A percentile compares a stretch with the other conserved stretches of the same genome.
phyloP scores from a whole-genome alignment of 1,140 invertebrate species.

The Penaeus chinensis region DNA sequence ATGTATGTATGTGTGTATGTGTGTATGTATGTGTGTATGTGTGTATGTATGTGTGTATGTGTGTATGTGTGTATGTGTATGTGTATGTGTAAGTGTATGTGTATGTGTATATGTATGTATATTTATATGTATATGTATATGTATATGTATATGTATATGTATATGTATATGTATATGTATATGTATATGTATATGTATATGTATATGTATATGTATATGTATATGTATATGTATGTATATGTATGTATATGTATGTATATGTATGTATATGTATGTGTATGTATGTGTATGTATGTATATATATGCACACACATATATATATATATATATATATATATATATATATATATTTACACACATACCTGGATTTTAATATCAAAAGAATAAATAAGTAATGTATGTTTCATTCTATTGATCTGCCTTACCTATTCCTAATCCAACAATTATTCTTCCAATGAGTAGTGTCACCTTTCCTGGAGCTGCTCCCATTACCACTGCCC shows the following conservation, averaged over 20 bases:
- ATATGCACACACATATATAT: no score
- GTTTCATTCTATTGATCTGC: background rate
- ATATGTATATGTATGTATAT: no score
- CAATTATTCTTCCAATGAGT: slow-evolving; percentile 72
- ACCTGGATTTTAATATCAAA: no score
- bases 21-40: slow-evolving; percentile 16
- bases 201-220: no score
- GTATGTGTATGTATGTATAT: no score
- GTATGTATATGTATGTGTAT: no score
- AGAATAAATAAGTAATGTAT: no score
- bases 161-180: no score
- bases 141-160: background rate
- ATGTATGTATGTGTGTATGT: background rate
- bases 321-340: no score
- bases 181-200: no score
- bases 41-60: slow-evolving; percentile 19
- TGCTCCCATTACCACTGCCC: slow-evolving; percentile 72
- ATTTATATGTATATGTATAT: background rate
- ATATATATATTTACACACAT: no score
- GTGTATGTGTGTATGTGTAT: background rate
- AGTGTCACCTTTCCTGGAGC: slow-evolving; percentile 71
- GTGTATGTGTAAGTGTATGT: background rate
- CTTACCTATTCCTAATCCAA: slow-evolving; percentile 75
- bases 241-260: no score
- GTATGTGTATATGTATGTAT: background rate